phyloP scores from a whole-genome alignment of 2,888 invertebrate species.

The Limenitis camilla region DNA sequence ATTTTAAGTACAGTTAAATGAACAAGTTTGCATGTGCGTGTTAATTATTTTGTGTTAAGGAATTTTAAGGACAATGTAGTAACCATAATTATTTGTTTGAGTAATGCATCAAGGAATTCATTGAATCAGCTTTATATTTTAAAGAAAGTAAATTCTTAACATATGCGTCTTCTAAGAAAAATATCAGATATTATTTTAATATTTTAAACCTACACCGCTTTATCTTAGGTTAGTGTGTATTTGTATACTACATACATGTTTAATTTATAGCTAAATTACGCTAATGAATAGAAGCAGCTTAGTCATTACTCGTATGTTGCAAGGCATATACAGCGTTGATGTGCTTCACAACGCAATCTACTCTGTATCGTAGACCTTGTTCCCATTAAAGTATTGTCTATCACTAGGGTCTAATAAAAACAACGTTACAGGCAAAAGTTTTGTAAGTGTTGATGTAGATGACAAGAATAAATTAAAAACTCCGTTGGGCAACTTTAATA shows the following conservation, averaged over 20 bases:
- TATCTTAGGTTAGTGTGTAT: too few relatives aligned
- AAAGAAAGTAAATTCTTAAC: too few relatives aligned
- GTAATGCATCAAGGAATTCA: too few relatives aligned
- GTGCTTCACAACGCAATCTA: constrained; percentile 39
- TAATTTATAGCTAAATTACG: constrained; percentile 41
- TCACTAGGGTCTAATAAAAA: constrained; percentile 28
- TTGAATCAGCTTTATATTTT: too few relatives aligned
- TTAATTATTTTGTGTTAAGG: too few relatives aligned
- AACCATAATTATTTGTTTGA: too few relatives aligned
- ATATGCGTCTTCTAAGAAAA: too few relatives aligned
- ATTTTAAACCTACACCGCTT: too few relatives aligned
- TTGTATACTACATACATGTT: constrained; percentile 21
- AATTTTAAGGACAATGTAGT: too few relatives aligned
- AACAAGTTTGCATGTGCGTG: too few relatives aligned
- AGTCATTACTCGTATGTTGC: constrained; percentile 34
- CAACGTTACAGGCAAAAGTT: constrained; percentile 26
- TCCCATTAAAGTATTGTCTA: constrained; percentile 55
- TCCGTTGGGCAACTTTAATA: constrained; percentile 19
- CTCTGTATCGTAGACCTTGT: constrained; percentile 50
- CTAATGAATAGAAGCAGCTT: constrained; percentile 39
- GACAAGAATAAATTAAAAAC: constrained; percentile 20
- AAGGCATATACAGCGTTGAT: constrained; percentile 26
- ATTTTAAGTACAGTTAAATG: too few relatives aligned
- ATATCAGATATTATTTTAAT: too few relatives aligned
- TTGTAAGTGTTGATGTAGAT: constrained; percentile 17